Evolutionary conservation across 2,888 invertebrate genomes (phyloP).

Genomic region (Stenotaenia linearis): DNA sequence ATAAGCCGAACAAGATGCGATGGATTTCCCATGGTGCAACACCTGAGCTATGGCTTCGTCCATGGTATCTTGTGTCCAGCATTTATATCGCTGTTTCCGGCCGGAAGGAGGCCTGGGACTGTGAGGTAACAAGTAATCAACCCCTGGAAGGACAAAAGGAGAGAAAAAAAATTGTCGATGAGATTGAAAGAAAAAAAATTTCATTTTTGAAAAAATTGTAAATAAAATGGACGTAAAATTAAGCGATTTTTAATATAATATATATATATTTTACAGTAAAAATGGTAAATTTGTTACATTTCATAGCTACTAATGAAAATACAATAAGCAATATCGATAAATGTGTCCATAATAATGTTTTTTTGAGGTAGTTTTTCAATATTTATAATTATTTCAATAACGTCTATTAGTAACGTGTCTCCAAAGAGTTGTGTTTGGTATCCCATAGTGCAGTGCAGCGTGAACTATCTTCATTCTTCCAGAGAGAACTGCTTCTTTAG

Average conservation of each 20-base stretch:
- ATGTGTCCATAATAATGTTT: background rate
- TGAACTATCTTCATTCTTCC: constrained; percentile 15
- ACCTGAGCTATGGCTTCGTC: constrained; percentile 26
- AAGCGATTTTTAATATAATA: background rate
- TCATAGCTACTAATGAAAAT: background rate
- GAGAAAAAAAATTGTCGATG: constrained; percentile 2
- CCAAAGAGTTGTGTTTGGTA: constrained; percentile 30
- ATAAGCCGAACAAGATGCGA: constrained; percentile 22
- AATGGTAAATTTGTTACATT: background rate
- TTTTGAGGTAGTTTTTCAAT: background rate
- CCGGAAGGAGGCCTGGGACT: constrained; percentile 1
- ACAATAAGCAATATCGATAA: background rate
- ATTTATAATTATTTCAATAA: background rate
- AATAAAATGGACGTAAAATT: background rate
- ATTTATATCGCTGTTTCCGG: constrained; percentile 17
- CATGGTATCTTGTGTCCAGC: constrained; percentile 29
- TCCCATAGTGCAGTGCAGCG: constrained; percentile 21
- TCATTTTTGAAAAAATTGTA: background rate
- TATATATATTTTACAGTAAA: background rate
- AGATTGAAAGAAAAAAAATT: background rate
- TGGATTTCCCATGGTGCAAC: constrained; percentile 24
- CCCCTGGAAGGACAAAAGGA: constrained; percentile 2
- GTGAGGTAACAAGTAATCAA: background rate
- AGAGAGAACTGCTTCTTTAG: constrained; percentile 26
- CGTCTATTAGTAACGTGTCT: background rate